phyloP scores from a whole-genome alignment of 2,113 vertebrate genomes.

The Calidris pygmaea region DNA sequence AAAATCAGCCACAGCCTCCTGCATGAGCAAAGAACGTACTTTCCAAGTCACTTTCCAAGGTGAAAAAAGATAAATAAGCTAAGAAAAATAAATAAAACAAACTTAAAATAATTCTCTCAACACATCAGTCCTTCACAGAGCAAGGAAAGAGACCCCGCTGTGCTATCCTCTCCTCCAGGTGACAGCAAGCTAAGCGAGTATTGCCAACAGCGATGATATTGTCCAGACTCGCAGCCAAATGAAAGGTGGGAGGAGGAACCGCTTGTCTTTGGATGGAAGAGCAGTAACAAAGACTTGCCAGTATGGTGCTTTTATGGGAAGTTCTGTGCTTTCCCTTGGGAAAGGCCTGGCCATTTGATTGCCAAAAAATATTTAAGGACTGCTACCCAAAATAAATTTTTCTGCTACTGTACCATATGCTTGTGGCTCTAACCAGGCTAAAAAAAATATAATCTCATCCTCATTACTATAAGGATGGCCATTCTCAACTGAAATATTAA shows the following conservation, averaged over 20 bases:
- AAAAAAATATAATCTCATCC: background rate
- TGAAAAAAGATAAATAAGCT: background rate
- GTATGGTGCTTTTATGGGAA: background rate
- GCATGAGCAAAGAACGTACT: background rate
- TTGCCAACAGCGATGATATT: background rate
- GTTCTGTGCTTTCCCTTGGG: background rate
- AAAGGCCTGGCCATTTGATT: background rate
- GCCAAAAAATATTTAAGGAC: constrained; percentile 34
- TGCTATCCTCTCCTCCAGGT: background rate
- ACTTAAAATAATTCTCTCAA: background rate
- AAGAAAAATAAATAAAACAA: background rate
- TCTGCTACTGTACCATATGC: constrained; percentile 12
- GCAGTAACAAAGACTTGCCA: background rate
- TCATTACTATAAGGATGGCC: constrained; percentile 11
- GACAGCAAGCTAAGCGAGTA: background rate
- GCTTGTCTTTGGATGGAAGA: background rate
- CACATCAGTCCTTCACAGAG: background rate
- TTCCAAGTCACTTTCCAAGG: background rate
- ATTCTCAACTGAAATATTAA: constrained; percentile 35
- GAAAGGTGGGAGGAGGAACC: background rate
- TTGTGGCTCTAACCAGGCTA: background rate
- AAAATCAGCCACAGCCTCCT: background rate
- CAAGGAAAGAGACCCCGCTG: background rate
- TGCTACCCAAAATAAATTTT: constrained; percentile 42
- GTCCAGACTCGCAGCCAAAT: background rate